Evolutionary conservation across 1,140 invertebrate genomes (phyloP).

Genomic region (Papilio helenus): DNA sequence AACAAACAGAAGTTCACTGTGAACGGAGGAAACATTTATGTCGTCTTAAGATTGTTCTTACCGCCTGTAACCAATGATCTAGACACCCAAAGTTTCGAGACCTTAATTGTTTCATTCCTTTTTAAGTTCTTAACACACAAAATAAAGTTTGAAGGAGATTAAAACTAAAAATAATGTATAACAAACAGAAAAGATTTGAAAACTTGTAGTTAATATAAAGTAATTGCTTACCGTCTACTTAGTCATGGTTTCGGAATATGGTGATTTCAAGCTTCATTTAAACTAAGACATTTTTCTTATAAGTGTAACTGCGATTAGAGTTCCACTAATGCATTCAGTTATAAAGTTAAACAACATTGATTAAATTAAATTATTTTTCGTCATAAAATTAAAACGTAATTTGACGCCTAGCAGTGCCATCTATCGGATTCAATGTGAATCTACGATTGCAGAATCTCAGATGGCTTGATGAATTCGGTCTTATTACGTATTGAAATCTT

Average conservation of each 20-base stretch:
- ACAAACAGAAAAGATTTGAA: not conserved
- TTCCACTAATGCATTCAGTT: not conserved
- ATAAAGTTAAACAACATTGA: not conserved
- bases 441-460: not conserved
- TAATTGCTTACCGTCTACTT: not conserved
- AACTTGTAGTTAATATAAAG: not conserved
- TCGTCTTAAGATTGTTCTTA: no score
- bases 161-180: not conserved
- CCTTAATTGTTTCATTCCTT: no score
- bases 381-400: not conserved
- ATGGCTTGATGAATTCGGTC: not conserved
- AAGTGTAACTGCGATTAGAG: not conserved
- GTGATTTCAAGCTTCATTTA: constrained; percentile 2
- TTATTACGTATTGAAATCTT: no score
- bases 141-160: not conserved
- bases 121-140: no score
- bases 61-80: no score
- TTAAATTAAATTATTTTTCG: not conserved
- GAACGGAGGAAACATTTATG: no score
- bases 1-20: no score
- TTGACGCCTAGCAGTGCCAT: not conserved
- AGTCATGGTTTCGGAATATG: constrained; percentile 23
- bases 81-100: no score
- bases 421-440: not conserved
- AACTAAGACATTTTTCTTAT: constrained; percentile 4